Base-by-base conservation (phyloP, 37 sponge, comb jelly and placozoan species). In the Cliona cf. orientalis region DNA sequence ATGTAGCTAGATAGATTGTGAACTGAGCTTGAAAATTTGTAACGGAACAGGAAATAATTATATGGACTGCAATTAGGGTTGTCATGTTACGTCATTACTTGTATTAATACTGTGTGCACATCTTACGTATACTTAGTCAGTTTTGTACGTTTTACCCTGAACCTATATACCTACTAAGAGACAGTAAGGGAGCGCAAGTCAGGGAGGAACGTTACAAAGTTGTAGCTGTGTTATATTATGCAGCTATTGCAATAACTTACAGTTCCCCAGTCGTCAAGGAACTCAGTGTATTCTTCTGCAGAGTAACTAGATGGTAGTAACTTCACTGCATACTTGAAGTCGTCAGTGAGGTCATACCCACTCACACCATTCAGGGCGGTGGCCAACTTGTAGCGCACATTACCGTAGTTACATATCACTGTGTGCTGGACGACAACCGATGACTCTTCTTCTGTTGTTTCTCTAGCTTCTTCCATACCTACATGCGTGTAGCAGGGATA, bases 181-280 rank as follows among this genome's bases (percentile, higher is more conserved):
- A n/a, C n/a, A n/a, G n/a, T n/a, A n/a, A n/a, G n/a, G n/a, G n/a
- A n/a, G n/a, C n/a, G n/a, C n/a, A n/a, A n/a, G n/a, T n/a, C n/a
- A n/a, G n/a, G n/a, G n/a, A n/a, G n/a, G n/a, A n/a, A n/a, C n/a
- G n/a, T n/a, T n/a, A n/a, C n/a, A n/a, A n/a, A n/a, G n/a, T n/a
- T n/a, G n/a, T n/a, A n/a, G n/a, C n/a, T n/a, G n/a, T n/a, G n/a
- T 61, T 61, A 61, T 61, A 22, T 25, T 61, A n/a, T 25, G 17
- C 26, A 61, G 12, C 28, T 26, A 61, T 25, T 6, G n/a, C 63
- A 25, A n/a, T 25, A 61, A 22, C 63, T 61, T 61, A 61, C 63
- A 61, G 63, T 61, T 61, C 63, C 63, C 63, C 63, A 61, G 26
- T 61, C 28, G 5, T 61, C 63, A 61, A 61, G 17, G 63, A 61